A percentile compares a stretch with the other conserved stretches of the same genome.
These are phyloP conservation scores for Ahaetulla prasina DNA, from an alignment of 2,113 vertebrate species.

Conservation along the genomic window DNA sequence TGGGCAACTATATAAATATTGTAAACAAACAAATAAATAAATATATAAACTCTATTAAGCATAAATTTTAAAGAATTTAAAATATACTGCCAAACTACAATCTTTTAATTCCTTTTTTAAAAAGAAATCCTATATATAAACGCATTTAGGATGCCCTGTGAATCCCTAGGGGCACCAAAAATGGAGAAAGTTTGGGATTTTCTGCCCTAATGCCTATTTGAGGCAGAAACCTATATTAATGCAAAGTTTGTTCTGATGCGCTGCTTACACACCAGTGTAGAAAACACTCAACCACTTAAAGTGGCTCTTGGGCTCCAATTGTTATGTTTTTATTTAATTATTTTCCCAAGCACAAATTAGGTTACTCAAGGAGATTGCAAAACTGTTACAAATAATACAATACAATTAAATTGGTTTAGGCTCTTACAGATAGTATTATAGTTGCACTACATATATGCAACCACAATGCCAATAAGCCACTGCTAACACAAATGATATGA, in stretches of 20 bases:
- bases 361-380: background rate
- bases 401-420: background rate
- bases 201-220: background rate
- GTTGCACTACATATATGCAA: background rate
- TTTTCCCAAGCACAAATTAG: background rate
- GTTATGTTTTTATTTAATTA: slow-evolving; percentile 3
- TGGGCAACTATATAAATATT: background rate
- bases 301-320: background rate
- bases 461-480: background rate
- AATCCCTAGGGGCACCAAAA: background rate
- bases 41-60: background rate
- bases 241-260: background rate
- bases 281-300: slow-evolving; percentile 6
- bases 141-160: background rate
- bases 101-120: background rate
- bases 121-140: background rate
- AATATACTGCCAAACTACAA: background rate
- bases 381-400: background rate
- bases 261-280: background rate
- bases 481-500: background rate
- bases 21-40: too few relatives aligned
- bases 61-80: background rate
- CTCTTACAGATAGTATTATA: background rate
- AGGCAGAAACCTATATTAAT: background rate
- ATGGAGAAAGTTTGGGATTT: background rate